Conservation (phyloP, 2,113 vertebrate genomes). For the Sarotherodon lohbergeri region DNA sequence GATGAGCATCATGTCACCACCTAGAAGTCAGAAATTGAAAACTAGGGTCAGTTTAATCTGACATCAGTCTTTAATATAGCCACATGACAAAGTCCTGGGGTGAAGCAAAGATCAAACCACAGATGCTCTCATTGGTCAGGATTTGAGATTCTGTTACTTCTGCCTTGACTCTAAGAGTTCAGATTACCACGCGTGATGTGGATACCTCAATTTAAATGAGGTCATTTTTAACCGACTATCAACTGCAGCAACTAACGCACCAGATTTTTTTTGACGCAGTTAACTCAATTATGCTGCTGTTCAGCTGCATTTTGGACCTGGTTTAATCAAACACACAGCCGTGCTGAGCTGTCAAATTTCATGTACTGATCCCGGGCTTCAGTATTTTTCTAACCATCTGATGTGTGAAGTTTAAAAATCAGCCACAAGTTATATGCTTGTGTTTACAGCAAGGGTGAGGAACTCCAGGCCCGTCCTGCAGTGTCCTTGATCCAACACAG, state of each 20-base stretch:
- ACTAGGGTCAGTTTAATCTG: background rate
- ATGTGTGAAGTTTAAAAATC: background rate
- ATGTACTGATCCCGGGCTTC: background rate
- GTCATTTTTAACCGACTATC: background rate
- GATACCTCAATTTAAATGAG: background rate
- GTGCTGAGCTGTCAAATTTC: fast-evolving
- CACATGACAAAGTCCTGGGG: background rate
- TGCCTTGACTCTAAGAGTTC: background rate
- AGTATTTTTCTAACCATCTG: background rate
- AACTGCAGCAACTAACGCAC: background rate
- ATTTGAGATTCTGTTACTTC: background rate
- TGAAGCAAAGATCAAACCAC: background rate
- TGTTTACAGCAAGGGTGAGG: background rate
- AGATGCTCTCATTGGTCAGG: background rate
- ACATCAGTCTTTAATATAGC: background rate
- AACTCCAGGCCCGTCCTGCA: background rate
- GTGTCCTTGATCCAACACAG: fast-evolving
- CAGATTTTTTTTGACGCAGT: background rate
- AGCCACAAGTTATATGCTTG: background rate
- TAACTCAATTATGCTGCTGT: background rate
- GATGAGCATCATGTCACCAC: background rate
- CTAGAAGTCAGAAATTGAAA: background rate
- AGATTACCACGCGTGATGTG: background rate
- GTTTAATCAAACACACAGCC: background rate
- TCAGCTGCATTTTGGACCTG: background rate